Base-by-base conservation (phyloP, 2,888 invertebrate genomes). In the Drosophila yooni region DNA sequence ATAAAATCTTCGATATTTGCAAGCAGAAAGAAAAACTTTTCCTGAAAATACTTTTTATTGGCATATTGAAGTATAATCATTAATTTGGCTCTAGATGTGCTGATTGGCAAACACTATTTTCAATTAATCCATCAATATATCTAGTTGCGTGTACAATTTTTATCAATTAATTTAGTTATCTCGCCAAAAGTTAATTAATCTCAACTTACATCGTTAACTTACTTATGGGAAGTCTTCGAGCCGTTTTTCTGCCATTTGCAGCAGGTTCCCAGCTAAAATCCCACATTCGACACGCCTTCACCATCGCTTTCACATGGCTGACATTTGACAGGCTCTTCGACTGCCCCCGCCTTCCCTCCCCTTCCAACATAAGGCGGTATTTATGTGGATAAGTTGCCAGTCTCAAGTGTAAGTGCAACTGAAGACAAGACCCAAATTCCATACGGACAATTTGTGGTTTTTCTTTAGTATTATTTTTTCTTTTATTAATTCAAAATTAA, bases 401-500 rank as follows among this genome's bases (percentile, higher is more conserved):
- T 62, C 65, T 68, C 31, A 58, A 69, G 75, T 74, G 74, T 69
- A 71, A 74, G 71, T 75, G 75, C 67, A 68, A 74, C 68, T 51
- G 75, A 58, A 76, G 70, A 76, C 81, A 85, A 81, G 79, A 79
- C 79, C 86, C 79, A 74, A 88, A 85, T 85, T 83, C 88, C 86
- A 69, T 34, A 63, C 79, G 72, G 66, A 76, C 79, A 78, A 82
- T 81, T 81, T 85, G 70, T 71, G 64, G 80, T 65, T 62, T 57
- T 63, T 71, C 69, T 48, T 73, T 74, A 15, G 25, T 25, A 46
- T 46, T 76, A 68, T 52, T 70, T 70, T 72, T 74, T 74, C 76
- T 78, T 81, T 72, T 85, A 89, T 88, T 88, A 85, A 88, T 89
- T 88, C 86, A 88, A 89, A 88, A 88, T 88, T 88, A 88, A 88